Percentiles rank a stretch among this genome's conserved stretches.
phyloP scores from a whole-genome alignment of 2,113 vertebrate genomes.

The Callopanchax toddi region DNA sequence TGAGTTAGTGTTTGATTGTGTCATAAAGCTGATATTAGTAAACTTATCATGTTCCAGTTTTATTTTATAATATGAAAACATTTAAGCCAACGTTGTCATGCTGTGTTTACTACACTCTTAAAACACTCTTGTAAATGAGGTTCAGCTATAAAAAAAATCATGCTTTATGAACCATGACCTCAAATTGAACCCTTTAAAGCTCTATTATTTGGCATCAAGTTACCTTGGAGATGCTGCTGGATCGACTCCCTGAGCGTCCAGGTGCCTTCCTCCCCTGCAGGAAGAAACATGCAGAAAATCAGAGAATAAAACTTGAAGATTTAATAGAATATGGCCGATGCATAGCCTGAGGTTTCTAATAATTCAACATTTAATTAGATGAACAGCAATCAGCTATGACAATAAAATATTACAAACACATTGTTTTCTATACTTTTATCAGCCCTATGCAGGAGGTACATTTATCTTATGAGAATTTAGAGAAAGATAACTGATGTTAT shows the following conservation, averaged over 20 bases:
- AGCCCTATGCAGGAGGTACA: too few relatives aligned
- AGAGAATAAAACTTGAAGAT: conserved; percentile 3
- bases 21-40: too few relatives aligned
- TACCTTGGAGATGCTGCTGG: conserved; percentile 97
- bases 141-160: background rate
- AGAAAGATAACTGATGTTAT: too few relatives aligned
- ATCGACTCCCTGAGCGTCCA: conserved; percentile 89
- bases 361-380: too few relatives aligned
- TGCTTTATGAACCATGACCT: conserved; percentile 16
- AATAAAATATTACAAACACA: too few relatives aligned
- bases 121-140: background rate
- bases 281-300: conserved; percentile 47
- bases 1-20: too few relatives aligned
- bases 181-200: conserved; percentile 8
- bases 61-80: too few relatives aligned
- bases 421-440: too few relatives aligned
- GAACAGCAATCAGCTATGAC: too few relatives aligned
- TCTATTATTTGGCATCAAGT: conserved; percentile 2
- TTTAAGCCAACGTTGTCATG: too few relatives aligned
- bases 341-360: background rate
- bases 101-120: background rate
- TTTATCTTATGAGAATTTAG: too few relatives aligned
- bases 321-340: conserved; percentile 18
- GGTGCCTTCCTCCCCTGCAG: conserved; percentile 89
- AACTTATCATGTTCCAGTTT: too few relatives aligned